Base-by-base conservation (phyloP, 2,797 vertebrate species). In the Danio jaintianensis region DNA sequence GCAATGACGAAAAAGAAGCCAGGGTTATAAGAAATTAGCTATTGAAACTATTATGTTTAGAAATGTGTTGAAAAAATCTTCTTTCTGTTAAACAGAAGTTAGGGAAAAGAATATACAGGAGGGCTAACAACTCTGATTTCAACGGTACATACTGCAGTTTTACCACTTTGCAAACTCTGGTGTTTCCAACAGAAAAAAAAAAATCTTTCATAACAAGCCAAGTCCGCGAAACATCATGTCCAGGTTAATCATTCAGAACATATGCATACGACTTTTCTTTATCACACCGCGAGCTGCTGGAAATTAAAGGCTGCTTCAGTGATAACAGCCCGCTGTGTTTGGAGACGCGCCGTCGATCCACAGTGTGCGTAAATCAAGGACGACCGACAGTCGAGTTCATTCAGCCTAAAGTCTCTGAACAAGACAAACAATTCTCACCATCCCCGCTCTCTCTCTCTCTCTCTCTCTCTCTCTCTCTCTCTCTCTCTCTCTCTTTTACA, bases 321-420 rank as follows among this genome's bases (percentile, higher is more conserved):
- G 75, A 77, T 77, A 67, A 77, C 75, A 47, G 42, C 75, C 75
- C 22, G 62, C 52, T 77, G 75, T 47, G 75, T 77, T 77, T 77
- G 50, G 52, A 77, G 75, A 77, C 62, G 18, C 20, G 18, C 16
- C 5, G 47, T 75, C 73, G 63, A 62, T 76, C 62, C 18, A 55
- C 52, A 20, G 50, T 36, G 42, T 15, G 48, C 10, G 67, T 70
- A 77, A 58, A 77, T 58, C 63, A 77, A 77, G 75, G 52, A 67
- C 75, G 12, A 48, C 45, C 45, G 29, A 52, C 45, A 75, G 45
- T 47, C 29, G 52, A 47, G 42, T 77, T 77, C 50, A 58, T 77
- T 77, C 62, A 67, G 75, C 40, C 75, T 59, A 61, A 50, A 72
- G 43, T 62, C 56, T 74, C 56, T 18, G 43, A 62, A 77, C 75